Percentiles rank a stretch among this genome's conserved stretches.
phyloP scores from a whole-genome alignment of 2,797 vertebrate species.

The Molossus molossus region DNA sequence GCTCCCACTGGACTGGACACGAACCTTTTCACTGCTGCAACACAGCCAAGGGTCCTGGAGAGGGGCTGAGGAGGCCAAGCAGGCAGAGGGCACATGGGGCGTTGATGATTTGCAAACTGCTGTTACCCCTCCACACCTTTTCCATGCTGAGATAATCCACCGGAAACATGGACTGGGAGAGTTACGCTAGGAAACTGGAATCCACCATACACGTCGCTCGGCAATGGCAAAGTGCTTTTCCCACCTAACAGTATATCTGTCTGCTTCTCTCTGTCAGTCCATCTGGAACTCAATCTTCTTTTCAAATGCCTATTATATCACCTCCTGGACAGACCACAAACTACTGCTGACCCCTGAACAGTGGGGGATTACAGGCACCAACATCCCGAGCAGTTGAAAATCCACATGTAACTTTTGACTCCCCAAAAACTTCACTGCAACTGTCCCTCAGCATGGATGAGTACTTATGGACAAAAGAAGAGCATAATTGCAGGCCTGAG shows the following conservation, averaged over 20 bases:
- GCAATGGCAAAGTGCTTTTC: not conserved
- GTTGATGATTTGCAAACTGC: not conserved
- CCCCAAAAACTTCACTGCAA: not conserved
- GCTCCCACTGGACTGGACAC: not conserved
- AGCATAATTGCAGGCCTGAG: not conserved
- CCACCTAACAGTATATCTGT: not conserved
- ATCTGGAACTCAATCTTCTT: not conserved
- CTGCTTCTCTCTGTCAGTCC: not conserved
- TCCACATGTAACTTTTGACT: not conserved
- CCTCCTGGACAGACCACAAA: not conserved
- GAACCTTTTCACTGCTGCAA: not conserved
- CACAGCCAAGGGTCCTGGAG: not conserved
- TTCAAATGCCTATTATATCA: not conserved
- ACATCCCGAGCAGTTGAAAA: not conserved
- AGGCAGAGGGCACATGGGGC: not conserved
- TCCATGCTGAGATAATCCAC: not conserved
- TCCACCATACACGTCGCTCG: fast-evolving
- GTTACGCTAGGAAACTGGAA: not conserved
- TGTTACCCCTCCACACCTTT: no score
- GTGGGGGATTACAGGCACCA: no score
- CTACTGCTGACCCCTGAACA: not conserved
- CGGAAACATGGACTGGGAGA: not conserved
- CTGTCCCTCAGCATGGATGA: not conserved
- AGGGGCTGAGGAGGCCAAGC: not conserved
- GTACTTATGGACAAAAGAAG: not conserved